These are phyloP conservation scores for Lacerta agilis DNA, from an alignment of 2,797 vertebrate species.

Conservation along the genomic window DNA sequence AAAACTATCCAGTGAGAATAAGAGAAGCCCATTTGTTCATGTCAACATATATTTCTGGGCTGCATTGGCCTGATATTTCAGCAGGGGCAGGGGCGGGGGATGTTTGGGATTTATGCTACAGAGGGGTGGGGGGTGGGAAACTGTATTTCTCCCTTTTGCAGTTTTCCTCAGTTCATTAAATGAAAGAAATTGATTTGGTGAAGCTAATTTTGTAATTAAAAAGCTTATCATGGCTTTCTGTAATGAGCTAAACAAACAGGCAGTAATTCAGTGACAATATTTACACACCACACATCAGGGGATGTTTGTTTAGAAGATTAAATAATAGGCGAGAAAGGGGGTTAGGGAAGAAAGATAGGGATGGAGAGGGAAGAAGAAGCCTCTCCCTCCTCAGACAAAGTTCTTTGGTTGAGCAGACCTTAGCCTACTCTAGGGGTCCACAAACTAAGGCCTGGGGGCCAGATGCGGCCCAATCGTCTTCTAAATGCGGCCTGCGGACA, in stretches of 20 bases:
- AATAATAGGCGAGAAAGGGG: constrained; percentile 68
- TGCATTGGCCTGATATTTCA: constrained; percentile 36
- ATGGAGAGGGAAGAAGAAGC: constrained; percentile 32
- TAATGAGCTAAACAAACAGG: constrained; percentile 83
- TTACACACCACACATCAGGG: constrained; percentile 72
- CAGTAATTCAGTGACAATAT: constrained; percentile 83
- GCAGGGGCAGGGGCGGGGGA: not conserved
- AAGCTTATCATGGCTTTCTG: constrained; percentile 83
- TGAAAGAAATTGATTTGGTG: constrained; percentile 81
- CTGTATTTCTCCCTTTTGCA: constrained; percentile 65
- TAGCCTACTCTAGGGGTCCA: no score
- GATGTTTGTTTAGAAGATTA: constrained; percentile 75
- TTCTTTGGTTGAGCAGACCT: not conserved
- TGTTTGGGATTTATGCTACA: constrained; percentile 53
- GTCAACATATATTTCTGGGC: constrained; percentile 9
- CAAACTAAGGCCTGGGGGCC: no score
- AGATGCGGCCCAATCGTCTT: no score
- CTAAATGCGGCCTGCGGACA: no score
- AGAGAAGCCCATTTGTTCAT: constrained; percentile 15
- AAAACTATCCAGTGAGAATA: not conserved
- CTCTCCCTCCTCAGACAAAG: constrained; percentile 51
- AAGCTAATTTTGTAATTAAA: constrained; percentile 86
- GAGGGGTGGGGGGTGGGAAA: constrained; percentile 23
- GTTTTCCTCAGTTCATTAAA: constrained; percentile 81
- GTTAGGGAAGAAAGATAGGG: constrained; percentile 56